These are phyloP conservation scores for Mycteria americana DNA, from an alignment of 2,797 vertebrate genomes.

Conservation along the genomic window DNA sequence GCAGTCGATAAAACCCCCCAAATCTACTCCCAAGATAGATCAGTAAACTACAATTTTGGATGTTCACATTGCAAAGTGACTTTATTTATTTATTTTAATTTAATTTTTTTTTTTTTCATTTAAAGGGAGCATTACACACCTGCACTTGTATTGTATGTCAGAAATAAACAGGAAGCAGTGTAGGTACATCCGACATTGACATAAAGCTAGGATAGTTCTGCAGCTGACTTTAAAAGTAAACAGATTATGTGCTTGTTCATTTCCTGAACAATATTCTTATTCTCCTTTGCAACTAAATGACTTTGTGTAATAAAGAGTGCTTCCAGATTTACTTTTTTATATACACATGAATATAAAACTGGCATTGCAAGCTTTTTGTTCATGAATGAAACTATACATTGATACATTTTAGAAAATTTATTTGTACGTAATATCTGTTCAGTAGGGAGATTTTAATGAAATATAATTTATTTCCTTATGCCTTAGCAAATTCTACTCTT, in stretches of 20 bases:
- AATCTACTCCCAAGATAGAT: background rate
- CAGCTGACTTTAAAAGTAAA: constrained; percentile 28
- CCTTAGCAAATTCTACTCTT: constrained; percentile 1
- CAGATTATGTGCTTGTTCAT: background rate
- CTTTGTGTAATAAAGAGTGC: background rate
- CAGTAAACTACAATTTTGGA: background rate
- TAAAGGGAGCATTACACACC: background rate
- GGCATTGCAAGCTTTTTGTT: background rate
- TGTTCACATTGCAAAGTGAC: background rate
- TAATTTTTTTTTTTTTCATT: background rate
- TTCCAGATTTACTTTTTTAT: constrained; percentile 10
- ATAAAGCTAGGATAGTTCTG: background rate
- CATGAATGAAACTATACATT: background rate
- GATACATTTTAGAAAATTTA: background rate
- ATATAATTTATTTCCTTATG: constrained; percentile 23
- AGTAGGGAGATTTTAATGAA: constrained; percentile 15
- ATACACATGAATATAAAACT: background rate
- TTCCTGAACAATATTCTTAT: background rate
- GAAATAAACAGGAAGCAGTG: background rate
- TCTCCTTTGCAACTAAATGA: background rate
- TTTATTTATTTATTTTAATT: background rate
- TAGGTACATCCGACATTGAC: background rate
- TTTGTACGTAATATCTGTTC: background rate
- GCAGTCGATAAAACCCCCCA: background rate
- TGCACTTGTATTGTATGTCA: background rate